Evolutionary conservation across 2,888 invertebrate genomes (phyloP).

Genomic region (Ganaspis brasiliensis): DNA sequence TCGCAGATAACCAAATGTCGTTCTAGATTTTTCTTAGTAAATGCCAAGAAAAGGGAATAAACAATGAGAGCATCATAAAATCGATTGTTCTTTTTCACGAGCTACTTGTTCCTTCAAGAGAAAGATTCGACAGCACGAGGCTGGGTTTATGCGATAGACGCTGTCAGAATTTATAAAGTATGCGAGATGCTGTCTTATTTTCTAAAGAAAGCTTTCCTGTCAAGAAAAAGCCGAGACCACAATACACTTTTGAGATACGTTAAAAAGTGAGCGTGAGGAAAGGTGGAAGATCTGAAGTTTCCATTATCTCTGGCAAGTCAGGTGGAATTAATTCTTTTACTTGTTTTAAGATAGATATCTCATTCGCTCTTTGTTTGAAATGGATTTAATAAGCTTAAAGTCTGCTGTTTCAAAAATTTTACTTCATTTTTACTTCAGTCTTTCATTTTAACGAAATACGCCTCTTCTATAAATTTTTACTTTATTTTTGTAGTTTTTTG

Average conservation of each 20-base stretch:
- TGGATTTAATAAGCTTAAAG: conserved; percentile 43
- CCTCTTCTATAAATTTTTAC: too few relatives aligned
- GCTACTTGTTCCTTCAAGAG: conserved; percentile 6
- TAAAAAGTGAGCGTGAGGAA: conserved; percentile 52
- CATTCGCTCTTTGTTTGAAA: conserved; percentile 44
- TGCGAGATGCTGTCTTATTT: conserved; percentile 53
- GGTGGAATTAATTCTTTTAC: conserved; percentile 53
- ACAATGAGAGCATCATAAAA: not conserved
- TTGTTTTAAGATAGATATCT: conserved; percentile 41
- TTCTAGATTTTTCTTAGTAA: conserved; percentile 2
- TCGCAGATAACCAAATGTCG: conserved; percentile 16
- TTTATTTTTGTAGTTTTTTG: too few relatives aligned
- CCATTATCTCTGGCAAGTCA: conserved; percentile 54
- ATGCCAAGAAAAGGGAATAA: not conserved
- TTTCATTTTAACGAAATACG: too few relatives aligned
- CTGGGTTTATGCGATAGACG: conserved; percentile 42
- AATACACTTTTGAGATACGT: conserved; percentile 52
- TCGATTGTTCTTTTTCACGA: conserved; percentile 32
- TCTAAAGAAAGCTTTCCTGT: conserved; percentile 50
- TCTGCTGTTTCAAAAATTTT: too few relatives aligned
- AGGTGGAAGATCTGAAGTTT: conserved; percentile 41
- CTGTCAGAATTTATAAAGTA: conserved; percentile 57
- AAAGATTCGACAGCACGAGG: conserved; percentile 11
- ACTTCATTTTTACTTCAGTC: too few relatives aligned
- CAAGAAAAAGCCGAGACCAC: conserved; percentile 49